phyloP scores from a whole-genome alignment of 2,113 vertebrate genomes.

The Crypturellus undulatus region DNA sequence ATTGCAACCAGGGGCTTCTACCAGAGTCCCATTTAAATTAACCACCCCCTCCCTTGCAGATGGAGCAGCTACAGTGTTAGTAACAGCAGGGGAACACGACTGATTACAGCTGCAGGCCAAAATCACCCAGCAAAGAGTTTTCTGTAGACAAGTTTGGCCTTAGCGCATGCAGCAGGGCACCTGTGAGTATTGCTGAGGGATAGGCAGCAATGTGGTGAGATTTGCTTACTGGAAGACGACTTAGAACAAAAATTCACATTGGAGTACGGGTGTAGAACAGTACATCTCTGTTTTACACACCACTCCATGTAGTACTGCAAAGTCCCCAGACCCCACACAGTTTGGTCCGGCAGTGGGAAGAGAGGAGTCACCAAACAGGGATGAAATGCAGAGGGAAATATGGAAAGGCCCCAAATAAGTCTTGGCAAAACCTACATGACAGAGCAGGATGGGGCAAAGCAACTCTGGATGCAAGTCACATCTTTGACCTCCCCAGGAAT shows the following conservation, averaged over 20 bases:
- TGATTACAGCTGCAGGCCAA: neutral
- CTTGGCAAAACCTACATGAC: neutral
- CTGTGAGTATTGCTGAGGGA: neutral
- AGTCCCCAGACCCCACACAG: neutral
- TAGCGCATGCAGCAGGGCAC: neutral
- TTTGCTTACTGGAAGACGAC: neutral
- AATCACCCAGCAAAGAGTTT: neutral
- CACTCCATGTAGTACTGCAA: neutral
- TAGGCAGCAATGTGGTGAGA: neutral
- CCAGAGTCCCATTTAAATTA: neutral
- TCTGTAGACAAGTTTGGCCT: neutral
- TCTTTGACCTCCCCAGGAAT: accelerated
- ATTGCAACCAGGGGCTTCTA: neutral
- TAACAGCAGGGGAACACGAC: neutral
- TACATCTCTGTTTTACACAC: neutral
- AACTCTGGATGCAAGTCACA: neutral
- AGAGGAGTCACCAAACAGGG: neutral
- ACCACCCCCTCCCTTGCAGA: neutral
- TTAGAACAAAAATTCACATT: neutral
- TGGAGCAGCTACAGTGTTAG: neutral
- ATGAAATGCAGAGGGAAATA: neutral
- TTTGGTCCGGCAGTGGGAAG: accelerated
- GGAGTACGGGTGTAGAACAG: neutral
- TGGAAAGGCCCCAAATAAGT: neutral
- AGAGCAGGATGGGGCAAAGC: neutral